These are phyloP conservation scores for Hippotragus niger DNA, from an alignment of 2,113 vertebrate genomes.

Conservation along the genomic window DNA sequence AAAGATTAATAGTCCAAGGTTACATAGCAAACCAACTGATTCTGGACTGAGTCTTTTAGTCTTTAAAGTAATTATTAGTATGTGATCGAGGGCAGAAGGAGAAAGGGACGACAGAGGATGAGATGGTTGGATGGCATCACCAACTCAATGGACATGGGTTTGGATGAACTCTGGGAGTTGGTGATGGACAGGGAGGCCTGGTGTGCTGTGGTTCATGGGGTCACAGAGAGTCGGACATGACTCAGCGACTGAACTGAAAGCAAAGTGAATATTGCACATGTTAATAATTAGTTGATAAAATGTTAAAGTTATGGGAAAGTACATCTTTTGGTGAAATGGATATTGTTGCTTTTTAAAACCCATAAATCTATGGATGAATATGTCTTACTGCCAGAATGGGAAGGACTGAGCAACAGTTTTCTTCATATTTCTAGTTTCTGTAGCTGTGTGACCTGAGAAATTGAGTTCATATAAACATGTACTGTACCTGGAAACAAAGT, in stretches of 20 bases:
- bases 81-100: neutral
- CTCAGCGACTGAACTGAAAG: neutral
- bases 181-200: neutral
- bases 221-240: neutral
- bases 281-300: neutral
- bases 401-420: neutral
- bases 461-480: neutral
- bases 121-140: neutral
- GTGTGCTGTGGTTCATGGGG: neutral
- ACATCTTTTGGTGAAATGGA: neutral
- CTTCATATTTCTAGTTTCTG: neutral
- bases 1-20: neutral
- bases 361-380: neutral
- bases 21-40: neutral
- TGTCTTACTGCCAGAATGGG: neutral
- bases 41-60: neutral
- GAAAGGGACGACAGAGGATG: neutral
- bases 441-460: neutral
- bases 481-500: neutral
- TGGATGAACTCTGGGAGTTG: neutral
- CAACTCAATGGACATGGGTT: neutral
- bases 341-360: neutral
- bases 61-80: neutral
- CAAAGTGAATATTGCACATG: neutral
- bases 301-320: neutral